A percentile compares a stretch with the other conserved stretches of the same genome.
Conservation (phyloP, 2,113 vertebrate species). For the Scartelaos histophorus region DNA sequence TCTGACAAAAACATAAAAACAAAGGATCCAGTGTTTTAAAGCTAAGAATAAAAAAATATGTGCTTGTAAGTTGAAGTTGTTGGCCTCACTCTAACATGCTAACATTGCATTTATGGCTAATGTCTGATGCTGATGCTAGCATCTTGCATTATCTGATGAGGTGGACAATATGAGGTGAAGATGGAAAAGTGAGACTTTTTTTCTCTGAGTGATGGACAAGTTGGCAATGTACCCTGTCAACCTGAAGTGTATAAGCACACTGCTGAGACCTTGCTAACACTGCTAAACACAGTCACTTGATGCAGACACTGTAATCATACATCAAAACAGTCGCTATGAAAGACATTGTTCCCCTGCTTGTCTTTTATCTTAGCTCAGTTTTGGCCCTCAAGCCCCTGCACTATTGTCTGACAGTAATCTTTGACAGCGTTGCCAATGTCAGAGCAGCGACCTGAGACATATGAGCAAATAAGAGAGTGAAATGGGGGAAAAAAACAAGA, state of each 20-base stretch:
- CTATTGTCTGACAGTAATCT: constrained; percentile 37
- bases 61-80: not conserved
- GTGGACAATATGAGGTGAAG: not conserved
- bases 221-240: not conserved
- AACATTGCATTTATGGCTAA: not conserved
- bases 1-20: not conserved
- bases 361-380: constrained; percentile 24
- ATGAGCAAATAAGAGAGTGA: constrained; percentile 44
- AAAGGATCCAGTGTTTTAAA: not conserved
- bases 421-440: constrained; percentile 50
- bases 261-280: not conserved
- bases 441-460: constrained; percentile 37
- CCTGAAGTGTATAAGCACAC: not conserved
- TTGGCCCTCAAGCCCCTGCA: constrained; percentile 1
- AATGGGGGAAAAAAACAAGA: constrained; percentile 23
- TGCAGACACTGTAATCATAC: constrained; percentile 27
- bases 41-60: not conserved
- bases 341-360: constrained; percentile 17
- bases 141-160: constrained; percentile 1
- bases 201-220: constrained; percentile 1
- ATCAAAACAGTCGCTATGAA: constrained; percentile 19
- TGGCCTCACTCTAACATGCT: not conserved
- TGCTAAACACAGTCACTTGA: constrained; percentile 1
- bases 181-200: not conserved
- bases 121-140: constrained; percentile 1